These are phyloP conservation scores for Kryptolebias marmoratus DNA, from an alignment of 2,113 vertebrate genomes.

Conservation along the genomic window DNA sequence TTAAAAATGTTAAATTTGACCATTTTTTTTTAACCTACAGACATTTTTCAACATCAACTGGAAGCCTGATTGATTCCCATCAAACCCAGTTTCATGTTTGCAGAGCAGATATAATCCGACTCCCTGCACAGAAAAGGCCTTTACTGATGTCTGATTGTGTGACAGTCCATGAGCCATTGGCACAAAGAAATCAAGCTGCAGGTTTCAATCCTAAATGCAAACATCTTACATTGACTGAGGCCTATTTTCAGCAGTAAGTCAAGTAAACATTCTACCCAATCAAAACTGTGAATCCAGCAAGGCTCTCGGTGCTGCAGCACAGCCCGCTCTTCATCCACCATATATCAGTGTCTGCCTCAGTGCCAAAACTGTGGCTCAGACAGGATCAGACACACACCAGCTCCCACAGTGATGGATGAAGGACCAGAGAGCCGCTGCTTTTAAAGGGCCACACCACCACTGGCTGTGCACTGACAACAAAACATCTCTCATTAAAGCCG, in stretches of 20 bases:
- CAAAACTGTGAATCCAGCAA: slow-evolving; percentile 13
- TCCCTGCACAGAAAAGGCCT: neutral
- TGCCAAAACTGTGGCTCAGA: slow-evolving; percentile 8
- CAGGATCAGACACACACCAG: neutral
- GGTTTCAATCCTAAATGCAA: neutral
- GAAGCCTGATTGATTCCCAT: neutral
- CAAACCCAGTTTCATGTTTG: neutral
- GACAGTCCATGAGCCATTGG: neutral
- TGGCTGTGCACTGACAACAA: neutral
- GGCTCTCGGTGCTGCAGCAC: slow-evolving; percentile 1
- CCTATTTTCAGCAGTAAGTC: slow-evolving; percentile 11
- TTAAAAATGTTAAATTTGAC: no score
- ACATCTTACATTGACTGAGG: slow-evolving; percentile 3
- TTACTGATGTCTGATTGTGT: slow-evolving; percentile 24
- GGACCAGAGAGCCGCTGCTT: neutral
- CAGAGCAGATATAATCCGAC: neutral
- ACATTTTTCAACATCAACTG: no score
- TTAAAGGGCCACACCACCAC: neutral
- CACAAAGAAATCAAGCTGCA: neutral
- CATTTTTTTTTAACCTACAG: no score
- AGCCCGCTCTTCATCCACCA: neutral
- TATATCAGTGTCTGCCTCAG: neutral
- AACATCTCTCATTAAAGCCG: neutral
- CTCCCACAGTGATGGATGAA: slow-evolving; percentile 4
- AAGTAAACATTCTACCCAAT: neutral